Evolutionary conservation across 2,888 invertebrate species (phyloP).

Genomic region (Lapara coniferarum): DNA sequence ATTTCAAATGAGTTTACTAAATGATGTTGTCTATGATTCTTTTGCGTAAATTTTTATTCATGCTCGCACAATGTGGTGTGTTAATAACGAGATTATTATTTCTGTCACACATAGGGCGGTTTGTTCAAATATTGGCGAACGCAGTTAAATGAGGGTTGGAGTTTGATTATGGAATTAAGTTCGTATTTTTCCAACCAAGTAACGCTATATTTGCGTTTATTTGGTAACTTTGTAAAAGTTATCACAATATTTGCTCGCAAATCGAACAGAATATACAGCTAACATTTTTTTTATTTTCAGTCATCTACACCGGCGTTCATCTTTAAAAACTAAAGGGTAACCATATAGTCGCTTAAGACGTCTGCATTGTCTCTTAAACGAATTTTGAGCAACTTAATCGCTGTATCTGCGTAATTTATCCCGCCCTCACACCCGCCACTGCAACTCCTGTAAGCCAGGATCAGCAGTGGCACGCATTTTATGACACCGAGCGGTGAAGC

Average conservation of each 20-base stretch:
- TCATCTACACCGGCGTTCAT: too few relatives aligned
- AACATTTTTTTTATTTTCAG: too few relatives aligned
- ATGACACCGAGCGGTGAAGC: too few relatives aligned
- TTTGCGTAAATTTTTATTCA: constrained; percentile 69
- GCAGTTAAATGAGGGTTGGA: constrained; percentile 62
- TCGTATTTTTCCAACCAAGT: not conserved
- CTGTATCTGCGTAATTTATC: too few relatives aligned
- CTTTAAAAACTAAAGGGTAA: too few relatives aligned
- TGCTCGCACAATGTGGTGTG: constrained; percentile 60
- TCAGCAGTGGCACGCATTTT: too few relatives aligned
- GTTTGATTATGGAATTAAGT: constrained; percentile 38
- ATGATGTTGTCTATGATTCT: constrained; percentile 22
- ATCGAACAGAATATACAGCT: too few relatives aligned
- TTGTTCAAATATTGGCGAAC: constrained; percentile 69
- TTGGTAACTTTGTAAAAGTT: not conserved
- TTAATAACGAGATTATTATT: constrained; percentile 74
- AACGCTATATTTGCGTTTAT: not conserved
- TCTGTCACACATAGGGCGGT: constrained; percentile 50
- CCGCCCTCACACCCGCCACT: too few relatives aligned
- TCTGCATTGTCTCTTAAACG: too few relatives aligned
- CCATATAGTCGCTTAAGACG: too few relatives aligned
- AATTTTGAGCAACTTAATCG: too few relatives aligned
- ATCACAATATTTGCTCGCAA: not conserved
- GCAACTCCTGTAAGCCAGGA: too few relatives aligned
- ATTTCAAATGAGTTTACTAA: constrained; percentile 24